These are phyloP conservation scores for Mercenaria mercenaria DNA, from an alignment of 1,140 invertebrate genomes.

Conservation along the genomic window DNA sequence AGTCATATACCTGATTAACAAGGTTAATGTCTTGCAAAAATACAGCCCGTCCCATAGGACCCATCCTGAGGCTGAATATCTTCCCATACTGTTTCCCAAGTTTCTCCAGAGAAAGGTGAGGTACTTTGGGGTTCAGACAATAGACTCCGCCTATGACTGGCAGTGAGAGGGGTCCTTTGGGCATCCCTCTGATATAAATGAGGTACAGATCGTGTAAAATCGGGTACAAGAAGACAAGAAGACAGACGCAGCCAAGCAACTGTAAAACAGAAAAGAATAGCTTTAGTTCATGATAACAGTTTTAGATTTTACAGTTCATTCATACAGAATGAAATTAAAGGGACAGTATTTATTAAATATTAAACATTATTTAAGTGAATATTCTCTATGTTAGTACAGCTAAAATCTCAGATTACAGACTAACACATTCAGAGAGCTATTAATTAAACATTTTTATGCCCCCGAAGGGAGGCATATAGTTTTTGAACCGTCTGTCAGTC, in stretches of 20 bases:
- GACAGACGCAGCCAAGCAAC: not conserved
- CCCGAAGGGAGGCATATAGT: no score
- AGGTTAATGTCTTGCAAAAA: conserved; percentile 49
- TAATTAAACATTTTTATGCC: no score
- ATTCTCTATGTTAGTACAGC: no score
- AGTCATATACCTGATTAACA: conserved; percentile 39
- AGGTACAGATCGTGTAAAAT: conserved; percentile 52
- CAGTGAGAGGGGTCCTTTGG: conserved; percentile 55
- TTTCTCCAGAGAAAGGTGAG: conserved; percentile 1
- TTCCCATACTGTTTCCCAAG: conserved; percentile 44
- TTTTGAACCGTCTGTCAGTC: no score
- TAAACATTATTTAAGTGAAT: no score
- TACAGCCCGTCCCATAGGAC: conserved; percentile 40
- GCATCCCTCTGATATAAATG: not conserved
- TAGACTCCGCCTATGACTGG: conserved; percentile 56
- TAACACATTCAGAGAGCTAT: no score
- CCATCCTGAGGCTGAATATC: conserved; percentile 57
- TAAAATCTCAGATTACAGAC: no score
- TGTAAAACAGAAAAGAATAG: not conserved
- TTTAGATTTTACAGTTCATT: no score
- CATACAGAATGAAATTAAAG: no score
- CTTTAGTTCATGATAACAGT: no score
- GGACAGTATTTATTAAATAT: no score
- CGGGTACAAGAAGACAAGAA: conserved; percentile 21
- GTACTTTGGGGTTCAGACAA: not conserved